Conservation (phyloP, 2,113 vertebrate species). For the Riparia riparia region DNA sequence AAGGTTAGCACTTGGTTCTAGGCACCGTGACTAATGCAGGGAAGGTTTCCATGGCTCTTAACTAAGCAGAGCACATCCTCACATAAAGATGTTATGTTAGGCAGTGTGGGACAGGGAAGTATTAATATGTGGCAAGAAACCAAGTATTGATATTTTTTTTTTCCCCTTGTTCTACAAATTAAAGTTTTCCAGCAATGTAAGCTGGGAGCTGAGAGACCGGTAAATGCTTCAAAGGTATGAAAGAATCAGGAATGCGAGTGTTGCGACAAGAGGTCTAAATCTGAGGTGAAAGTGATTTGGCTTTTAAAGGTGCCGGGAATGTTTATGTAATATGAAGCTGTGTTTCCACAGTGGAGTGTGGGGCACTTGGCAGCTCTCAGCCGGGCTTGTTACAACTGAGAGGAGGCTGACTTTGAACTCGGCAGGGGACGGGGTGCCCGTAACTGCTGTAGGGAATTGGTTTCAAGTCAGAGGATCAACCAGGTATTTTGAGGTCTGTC, state of each 20-base stretch:
- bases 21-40: conserved; percentile 53
- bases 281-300: conserved; percentile 41
- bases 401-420: conserved; percentile 76
- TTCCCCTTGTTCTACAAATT: conserved; percentile 26
- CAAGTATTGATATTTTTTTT: conserved; percentile 41
- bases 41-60: conserved; percentile 48
- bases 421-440: conserved; percentile 46
- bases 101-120: background rate
- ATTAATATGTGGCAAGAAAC: conserved; percentile 36
- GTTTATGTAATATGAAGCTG: conserved; percentile 51
- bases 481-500: conserved; percentile 57
- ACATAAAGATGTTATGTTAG: conserved; percentile 46
- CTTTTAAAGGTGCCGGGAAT: conserved; percentile 33
- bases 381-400: conserved; percentile 39
- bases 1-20: conserved; percentile 58
- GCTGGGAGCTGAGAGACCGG: background rate
- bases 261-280: background rate
- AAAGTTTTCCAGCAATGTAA: conserved; percentile 13
- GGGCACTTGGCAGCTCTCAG: conserved; percentile 65
- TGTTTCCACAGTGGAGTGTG: conserved; percentile 59
- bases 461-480: conserved; percentile 63
- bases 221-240: background rate
- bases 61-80: conserved; percentile 59
- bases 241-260: background rate
- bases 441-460: conserved; percentile 62